A percentile compares a stretch with the other conserved stretches of the same genome.
phyloP scores from a whole-genome alignment of 2,888 invertebrate species.

The Hypercompe scribonia region DNA sequence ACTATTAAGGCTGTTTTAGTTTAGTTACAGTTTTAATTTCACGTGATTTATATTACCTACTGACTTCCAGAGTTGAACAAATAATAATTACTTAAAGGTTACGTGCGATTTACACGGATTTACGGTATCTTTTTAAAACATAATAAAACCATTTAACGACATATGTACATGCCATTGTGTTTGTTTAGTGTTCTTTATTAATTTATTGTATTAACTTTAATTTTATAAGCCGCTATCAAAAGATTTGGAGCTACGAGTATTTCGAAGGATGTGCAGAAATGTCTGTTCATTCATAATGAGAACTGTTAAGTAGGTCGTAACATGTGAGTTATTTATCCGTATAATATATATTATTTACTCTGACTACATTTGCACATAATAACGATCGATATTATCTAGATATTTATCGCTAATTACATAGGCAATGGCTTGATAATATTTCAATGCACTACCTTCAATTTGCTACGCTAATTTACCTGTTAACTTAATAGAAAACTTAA shows the following conservation, averaged over 20 bases:
- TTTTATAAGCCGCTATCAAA: not conserved
- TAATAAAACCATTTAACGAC: not conserved
- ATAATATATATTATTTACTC: too few species aligned
- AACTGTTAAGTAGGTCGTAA: not conserved
- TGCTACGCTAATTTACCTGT: not conserved
- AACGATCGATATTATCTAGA: not conserved
- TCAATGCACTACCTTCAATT: not conserved
- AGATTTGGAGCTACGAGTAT: not conserved
- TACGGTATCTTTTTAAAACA: not conserved
- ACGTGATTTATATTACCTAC: not conserved
- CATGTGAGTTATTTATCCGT: not conserved
- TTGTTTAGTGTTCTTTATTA: not conserved
- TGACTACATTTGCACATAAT: not conserved
- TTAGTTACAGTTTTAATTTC: not conserved
- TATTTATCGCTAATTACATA: not conserved
- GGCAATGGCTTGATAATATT: not conserved
- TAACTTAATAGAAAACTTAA: not conserved
- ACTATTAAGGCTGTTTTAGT: too few species aligned
- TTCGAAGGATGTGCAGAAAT: not conserved
- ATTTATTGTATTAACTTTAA: constrained; percentile 1
- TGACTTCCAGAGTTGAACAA: not conserved
- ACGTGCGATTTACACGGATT: not conserved
- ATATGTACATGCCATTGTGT: not conserved
- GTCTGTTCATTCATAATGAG: not conserved
- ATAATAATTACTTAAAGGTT: not conserved